These are phyloP conservation scores for Ornithorhynchus anatinus DNA, from an alignment of 2,113 vertebrate species.

Conservation along the genomic window DNA sequence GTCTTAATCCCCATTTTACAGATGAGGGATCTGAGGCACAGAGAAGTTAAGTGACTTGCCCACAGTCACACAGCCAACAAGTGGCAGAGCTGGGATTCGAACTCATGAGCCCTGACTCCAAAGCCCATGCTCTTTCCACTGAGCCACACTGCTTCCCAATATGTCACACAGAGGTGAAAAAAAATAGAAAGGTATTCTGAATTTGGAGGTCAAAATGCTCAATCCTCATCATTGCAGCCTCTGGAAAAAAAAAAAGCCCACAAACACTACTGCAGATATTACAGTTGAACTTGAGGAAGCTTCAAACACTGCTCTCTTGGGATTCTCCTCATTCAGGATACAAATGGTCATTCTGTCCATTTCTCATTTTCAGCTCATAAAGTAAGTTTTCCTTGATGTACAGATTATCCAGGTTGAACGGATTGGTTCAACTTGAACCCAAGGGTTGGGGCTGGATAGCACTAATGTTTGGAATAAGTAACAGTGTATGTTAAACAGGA, in stretches of 20 bases:
- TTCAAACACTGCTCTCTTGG: not conserved
- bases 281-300: not conserved
- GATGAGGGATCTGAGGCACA: too few species aligned
- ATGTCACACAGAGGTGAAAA: slow-evolving; percentile 24
- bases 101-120: too few species aligned
- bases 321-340: not conserved
- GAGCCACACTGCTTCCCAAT: too few species aligned
- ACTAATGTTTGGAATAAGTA: not conserved
- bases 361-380: not conserved
- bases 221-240: slow-evolving; percentile 1
- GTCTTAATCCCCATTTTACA: too few species aligned
- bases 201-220: slow-evolving; percentile 38
- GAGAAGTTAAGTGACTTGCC: too few species aligned
- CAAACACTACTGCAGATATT: not conserved
- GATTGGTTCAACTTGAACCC: not conserved
- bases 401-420: not conserved
- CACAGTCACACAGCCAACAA: too few species aligned
- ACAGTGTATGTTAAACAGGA: not conserved
- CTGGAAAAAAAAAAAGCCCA: slow-evolving; percentile 2
- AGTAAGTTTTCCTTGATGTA: not conserved
- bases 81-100: too few species aligned
- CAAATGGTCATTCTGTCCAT: not conserved
- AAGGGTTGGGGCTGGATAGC: not conserved
- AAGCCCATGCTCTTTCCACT: too few species aligned
- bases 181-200: slow-evolving; percentile 2